Base-by-base conservation (phyloP, 2,888 invertebrate species). In the Pammene aurita region DNA sequence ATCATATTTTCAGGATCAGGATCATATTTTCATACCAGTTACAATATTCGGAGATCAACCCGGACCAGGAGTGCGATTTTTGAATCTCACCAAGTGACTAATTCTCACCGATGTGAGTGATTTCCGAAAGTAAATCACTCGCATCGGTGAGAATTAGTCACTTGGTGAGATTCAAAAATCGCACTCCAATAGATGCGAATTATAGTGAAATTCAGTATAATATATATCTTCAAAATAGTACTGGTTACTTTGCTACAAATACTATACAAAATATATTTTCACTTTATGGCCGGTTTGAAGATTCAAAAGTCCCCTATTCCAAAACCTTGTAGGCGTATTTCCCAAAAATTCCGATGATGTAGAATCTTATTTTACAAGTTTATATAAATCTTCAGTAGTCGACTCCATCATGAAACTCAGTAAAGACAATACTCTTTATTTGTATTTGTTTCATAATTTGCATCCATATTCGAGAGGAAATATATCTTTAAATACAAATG, bases 241-340 rank as follows among this genome's bases (percentile, higher is more conserved):
- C 78, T 14, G 96, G 94, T 0, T 85, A 85, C 9, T 78, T 94
- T 71, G 88, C 91, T 1, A 85, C 88, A 60, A 85, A 83, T 5
- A 88, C 84, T 0, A 90, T 94, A 13, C 88, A 94, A 61, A 96
- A 96, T 83, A 94, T 93, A 0, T 93, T 95, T 90, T 95, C 94
- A 0, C 95, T 95, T 77, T 72, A 87, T 82, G 78, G 89, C 84
- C 5, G 86, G 88, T 71, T 79, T 80, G n/a, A 81, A 76, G 76
- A 81, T 78, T 71, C 85, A 73, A 75, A 70, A 0, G 79, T 79
- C 60, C 86, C 88, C 0, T 88, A 77, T 88, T 80, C 72, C 80
- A 88, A 76, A 80, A 71, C 18, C 83, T 84, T 73, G 35, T 84
- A 7, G 2, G 26, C 4, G 56, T 80, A 50, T 77, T 71, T 74